Conservation (phyloP, 2,797 vertebrate species). For the Catharus ustulatus region DNA sequence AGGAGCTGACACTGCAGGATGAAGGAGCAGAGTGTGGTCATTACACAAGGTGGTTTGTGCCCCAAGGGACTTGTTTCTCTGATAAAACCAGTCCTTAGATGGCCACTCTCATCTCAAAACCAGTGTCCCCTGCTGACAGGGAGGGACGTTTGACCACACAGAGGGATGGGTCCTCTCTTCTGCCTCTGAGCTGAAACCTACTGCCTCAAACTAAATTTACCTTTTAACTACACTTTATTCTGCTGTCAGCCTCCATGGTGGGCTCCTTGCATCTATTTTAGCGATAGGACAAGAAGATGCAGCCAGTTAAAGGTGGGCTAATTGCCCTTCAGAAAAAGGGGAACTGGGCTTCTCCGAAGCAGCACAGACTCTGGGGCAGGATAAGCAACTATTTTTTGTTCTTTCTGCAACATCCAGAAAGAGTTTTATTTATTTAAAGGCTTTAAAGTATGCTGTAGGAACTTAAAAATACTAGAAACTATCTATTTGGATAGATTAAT, state of each 20-base stretch:
- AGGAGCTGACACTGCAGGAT: not conserved
- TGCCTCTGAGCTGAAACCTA: not conserved
- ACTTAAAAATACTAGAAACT: not conserved
- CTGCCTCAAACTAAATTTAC: not conserved
- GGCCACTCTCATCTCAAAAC: not conserved
- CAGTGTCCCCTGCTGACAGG: not conserved
- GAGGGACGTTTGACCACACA: not conserved
- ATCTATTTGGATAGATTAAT: not conserved
- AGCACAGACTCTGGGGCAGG: fast-evolving
- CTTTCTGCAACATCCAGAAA: not conserved
- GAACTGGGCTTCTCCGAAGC: not conserved
- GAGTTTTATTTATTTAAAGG: not conserved
- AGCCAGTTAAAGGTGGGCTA: not conserved
- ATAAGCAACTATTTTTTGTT: not conserved
- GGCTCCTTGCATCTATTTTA: not conserved
- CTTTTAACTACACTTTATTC: not conserved
- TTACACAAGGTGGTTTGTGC: not conserved
- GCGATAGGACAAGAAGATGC: not conserved
- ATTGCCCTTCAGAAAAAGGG: not conserved
- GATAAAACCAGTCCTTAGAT: not conserved
- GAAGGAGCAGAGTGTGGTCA: not conserved
- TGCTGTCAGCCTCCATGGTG: not conserved
- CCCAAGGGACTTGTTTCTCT: not conserved
- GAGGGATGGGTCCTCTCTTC: not conserved
- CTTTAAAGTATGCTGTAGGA: not conserved